Evolutionary conservation across 2,113 vertebrate species (phyloP), one percentile per base, ranked within the genome.

Genomic region (Dendropsophus ebraccatus): DNA sequence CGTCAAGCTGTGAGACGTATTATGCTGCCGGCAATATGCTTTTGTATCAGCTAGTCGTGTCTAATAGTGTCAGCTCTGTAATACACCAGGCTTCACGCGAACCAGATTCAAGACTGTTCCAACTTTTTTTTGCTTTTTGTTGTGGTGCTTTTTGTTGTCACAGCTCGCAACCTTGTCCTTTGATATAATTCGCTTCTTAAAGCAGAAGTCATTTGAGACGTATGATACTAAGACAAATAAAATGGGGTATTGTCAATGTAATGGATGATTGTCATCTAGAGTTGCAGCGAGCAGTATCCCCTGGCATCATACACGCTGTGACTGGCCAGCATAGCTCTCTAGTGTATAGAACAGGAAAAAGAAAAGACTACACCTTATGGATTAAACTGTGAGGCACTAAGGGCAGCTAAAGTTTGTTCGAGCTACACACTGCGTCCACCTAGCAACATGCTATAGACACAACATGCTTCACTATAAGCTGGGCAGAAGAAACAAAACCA

Each of bases 11-110:
- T 60, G 52, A 75, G n/a, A 47, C 10, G 9, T 30, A 60, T 56
- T 83, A 4, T 83, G 30, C 52, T 58, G 23, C 50, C 41, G 82
- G 49, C 50, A 83, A 60, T 58, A 41, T 58, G 30, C 21, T 56
- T 56, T 41, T 5, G 35, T 17, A 52, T 83, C 10, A 14, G 60
- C 50, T 69, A 21, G 49, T 83, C 32, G 28, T 37, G 4, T 11
- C 16, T 52, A n/a, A 41, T 37, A 25, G 49, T 73, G 7, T 35
- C 21, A 11, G 23, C 28, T 21, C 35, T 23, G 14, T 23, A 21
- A 35, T 30, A 35, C 1, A 49, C 4, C 30, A 16, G 13, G 12
- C 25, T 13, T 23, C 12, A 0, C 21, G 30, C 65, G 35, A 69
- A 65, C 12, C 62, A 65, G 13, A 8, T 58, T 10, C 10, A 58